Evolutionary conservation across 2,888 invertebrate genomes (phyloP), one percentile per base, ranked within the genome.

Genomic region (Phyto melanocephala): DNA sequence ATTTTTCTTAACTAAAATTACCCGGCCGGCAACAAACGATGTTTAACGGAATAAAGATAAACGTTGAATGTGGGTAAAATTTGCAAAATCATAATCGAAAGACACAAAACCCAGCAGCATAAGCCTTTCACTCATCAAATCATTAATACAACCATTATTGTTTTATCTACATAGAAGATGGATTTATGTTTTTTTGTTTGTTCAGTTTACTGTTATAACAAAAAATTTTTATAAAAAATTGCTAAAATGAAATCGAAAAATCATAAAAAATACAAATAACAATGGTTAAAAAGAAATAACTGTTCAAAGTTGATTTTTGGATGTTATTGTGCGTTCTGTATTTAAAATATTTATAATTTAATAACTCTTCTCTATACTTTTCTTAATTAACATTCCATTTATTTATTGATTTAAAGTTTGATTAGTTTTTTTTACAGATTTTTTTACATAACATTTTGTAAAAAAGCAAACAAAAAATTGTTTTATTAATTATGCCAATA

Each of bases 11-110:
- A 40, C n/a, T n/a, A n/a, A n/a, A n/a, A n/a, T n/a, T n/a, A n/a
- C n/a, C n/a, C n/a, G n/a, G 28, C 33, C 24, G 40, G 65, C 20
- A 17, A 10, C 6, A 10, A 28, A 63, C 20, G 76, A 67, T 77
- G 76, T 68, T 70, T 15, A 72, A 45, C 22, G 42, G 28, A 62
- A 37, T 56, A 47, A 67, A 67, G 60, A 40, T 28, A 22, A 72
- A 20, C 20, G 37, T 54, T 35, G 22, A 77, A 67, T 81, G 76
- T 54, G 54, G 56, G n/a, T 42, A 40, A 68, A 56, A 37, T 63
- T 42, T 35, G 20, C 50, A 20, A 67, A 40, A 62, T 67, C 37
- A 35, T 24, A 50, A 35, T 17, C 56, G 11, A 65, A 63, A 80
- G 47, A 5, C 63, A 45, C 20, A 11, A 28, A 6, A 5, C 28